phyloP scores from a whole-genome alignment of 2,888 invertebrate species.

The Ormyrus thymus region DNA sequence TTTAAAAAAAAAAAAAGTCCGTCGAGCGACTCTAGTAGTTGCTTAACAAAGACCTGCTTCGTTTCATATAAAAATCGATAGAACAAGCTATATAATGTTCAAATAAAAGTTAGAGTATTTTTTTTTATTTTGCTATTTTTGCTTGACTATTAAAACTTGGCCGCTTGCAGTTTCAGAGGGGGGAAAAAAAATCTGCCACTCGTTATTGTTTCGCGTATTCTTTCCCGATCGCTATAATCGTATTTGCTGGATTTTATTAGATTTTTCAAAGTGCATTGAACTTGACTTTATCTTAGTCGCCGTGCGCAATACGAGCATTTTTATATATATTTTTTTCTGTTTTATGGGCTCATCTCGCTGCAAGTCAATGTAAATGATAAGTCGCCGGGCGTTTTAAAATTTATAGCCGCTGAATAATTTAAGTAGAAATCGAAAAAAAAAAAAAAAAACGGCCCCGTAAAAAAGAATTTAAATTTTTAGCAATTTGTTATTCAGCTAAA shows the following conservation, averaged over 20 bases:
- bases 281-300: slow-evolving; percentile 24
- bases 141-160: slow-evolving; percentile 13
- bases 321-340: slow-evolving; percentile 6
- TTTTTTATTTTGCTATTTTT: slow-evolving; percentile 34
- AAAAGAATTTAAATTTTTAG: too few species aligned
- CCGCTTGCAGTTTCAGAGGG: background rate
- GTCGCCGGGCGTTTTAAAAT: background rate
- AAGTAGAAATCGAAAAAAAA: too few species aligned
- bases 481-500: too few species aligned
- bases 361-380: background rate
- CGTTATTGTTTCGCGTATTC: slow-evolving; percentile 21
- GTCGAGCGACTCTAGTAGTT: slow-evolving; percentile 5
- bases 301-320: background rate
- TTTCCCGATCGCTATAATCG: background rate
- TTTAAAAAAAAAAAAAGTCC: slow-evolving; percentile 28
- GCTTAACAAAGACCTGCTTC: background rate
- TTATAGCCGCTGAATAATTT: background rate
- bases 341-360: background rate
- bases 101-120: slow-evolving; percentile 25
- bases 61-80: slow-evolving; percentile 30
- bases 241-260: slow-evolving; percentile 23
- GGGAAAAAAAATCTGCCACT: background rate
- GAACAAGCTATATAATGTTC: background rate
- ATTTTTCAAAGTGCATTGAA: slow-evolving; percentile 22
- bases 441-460: too few species aligned